These are phyloP conservation scores for Thelaira solivaga DNA, from an alignment of 2,888 invertebrate genomes.

Conservation along the genomic window DNA sequence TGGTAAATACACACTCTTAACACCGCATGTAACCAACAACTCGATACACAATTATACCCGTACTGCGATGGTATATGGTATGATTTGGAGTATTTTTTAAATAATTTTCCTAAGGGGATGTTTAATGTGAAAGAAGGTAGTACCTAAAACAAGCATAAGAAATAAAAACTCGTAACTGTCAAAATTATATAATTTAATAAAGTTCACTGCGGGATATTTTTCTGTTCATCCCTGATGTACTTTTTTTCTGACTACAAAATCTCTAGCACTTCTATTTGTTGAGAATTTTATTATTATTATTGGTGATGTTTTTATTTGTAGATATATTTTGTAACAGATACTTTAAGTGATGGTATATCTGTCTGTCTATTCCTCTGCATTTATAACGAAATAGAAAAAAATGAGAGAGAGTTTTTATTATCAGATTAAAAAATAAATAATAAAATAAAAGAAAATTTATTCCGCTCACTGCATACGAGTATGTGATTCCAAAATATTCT, in stretches of 20 bases:
- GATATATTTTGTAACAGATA: slow-evolving; percentile 19
- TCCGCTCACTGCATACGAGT: slow-evolving; percentile 19
- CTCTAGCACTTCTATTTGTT: slow-evolving; percentile 14
- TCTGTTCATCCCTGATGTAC: slow-evolving; percentile 61
- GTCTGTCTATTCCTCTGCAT: not conserved
- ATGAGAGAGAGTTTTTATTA: slow-evolving; percentile 13
- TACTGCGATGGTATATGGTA: not conserved
- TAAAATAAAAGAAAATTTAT: not conserved
- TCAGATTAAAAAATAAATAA: not conserved
- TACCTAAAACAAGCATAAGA: slow-evolving; percentile 13
- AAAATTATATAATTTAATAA: slow-evolving; percentile 77
- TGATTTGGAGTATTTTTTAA: slow-evolving; percentile 32
- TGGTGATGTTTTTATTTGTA: not conserved
- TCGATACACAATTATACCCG: slow-evolving; percentile 4
- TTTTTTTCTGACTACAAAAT: slow-evolving; percentile 42
- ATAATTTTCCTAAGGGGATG: slow-evolving; percentile 24
- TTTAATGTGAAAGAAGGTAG: slow-evolving; percentile 30
- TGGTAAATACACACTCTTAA: slow-evolving; percentile 33
- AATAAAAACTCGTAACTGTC: slow-evolving; percentile 70
- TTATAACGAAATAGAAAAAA: slow-evolving; percentile 4
- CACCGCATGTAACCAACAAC: slow-evolving; percentile 38
- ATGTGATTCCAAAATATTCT: slow-evolving; percentile 41
- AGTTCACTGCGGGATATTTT: slow-evolving; percentile 76
- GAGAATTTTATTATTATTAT: slow-evolving; percentile 13
- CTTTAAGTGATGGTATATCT: not conserved